Base-by-base conservation (phyloP, 2,797 vertebrate genomes). In the Melanitta fusca region DNA sequence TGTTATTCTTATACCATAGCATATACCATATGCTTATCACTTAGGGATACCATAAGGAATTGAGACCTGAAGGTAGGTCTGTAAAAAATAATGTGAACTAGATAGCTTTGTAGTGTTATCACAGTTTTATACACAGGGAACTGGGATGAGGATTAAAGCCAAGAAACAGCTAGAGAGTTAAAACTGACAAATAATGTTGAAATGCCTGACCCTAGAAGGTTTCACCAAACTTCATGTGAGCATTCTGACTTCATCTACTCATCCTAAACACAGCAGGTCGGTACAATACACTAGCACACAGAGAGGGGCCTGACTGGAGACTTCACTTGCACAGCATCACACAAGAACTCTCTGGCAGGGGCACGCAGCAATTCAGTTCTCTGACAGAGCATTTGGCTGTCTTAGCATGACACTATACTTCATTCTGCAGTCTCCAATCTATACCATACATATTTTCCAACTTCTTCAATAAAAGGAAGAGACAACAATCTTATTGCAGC, bases 371-470 rank as follows among this genome's bases (percentile, higher is more conserved):
- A 47, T 56, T 91, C 56, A 77, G 41, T 58, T 60, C 43, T 66
- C 45, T 72, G 47, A 22, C 41, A 86, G 58, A 81, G 53, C 41
- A 64, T 39, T 85, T 66, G 71, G 47, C 39, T 60, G 74, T 28
- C 43, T 95, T 80, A 95, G 47, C 64, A 80, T 71, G 91, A 88
- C 62, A 64, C 21, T 70, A 12, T 30, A 64, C 25, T 85, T 95
- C 80, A 73, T 89, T 69, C 58, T 79, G 65, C 66, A 81, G 70
- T 70, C 60, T 71, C 38, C 73, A 94, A 89, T 86, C 91, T 56
- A 89, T 94, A 10, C 60, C 57, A 53, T 56, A 89, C 56, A 60
- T 91, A 65, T 75, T 86, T 95, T 95, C 78, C 84, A 95, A 74
- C 79, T 96, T 91, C 80, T 0, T 16, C 82, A 95, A 88, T 64